These are phyloP conservation scores for Tetrapedia diversipes DNA, from an alignment of 2,888 invertebrate genomes.

Conservation along the genomic window DNA sequence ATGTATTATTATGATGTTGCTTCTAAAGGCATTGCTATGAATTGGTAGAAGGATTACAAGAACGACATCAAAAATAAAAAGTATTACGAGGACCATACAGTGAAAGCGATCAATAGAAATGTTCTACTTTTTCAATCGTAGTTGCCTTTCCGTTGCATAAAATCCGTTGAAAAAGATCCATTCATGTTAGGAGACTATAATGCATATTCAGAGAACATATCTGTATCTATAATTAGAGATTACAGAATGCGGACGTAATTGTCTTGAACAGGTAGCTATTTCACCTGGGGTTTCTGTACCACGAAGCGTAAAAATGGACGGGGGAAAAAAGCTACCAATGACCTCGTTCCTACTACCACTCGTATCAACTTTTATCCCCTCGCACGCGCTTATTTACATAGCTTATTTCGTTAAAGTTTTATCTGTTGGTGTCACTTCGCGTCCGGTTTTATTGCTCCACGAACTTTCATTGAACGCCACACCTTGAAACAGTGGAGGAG, in stretches of 20 bases:
- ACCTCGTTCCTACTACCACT: slow-evolving; percentile 40
- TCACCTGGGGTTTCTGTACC: slow-evolving; percentile 31
- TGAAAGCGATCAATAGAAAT: not conserved
- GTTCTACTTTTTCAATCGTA: not conserved
- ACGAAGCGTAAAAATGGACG: slow-evolving; percentile 34
- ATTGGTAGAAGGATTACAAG: not conserved
- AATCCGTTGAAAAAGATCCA: not conserved
- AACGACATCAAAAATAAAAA: not conserved
- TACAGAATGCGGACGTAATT: slow-evolving; percentile 39
- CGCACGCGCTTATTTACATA: slow-evolving; percentile 49
- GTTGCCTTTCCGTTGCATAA: not conserved
- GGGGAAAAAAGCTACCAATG: slow-evolving; percentile 49
- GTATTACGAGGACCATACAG: not conserved
- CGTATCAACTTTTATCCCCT: slow-evolving; percentile 43
- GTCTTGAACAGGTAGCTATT: slow-evolving; percentile 38
- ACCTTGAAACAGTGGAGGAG: not conserved
- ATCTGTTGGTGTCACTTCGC: slow-evolving; percentile 39
- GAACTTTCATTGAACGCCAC: slow-evolving; percentile 35
- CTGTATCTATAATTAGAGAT: slow-evolving; percentile 40
- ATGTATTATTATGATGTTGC: no score
- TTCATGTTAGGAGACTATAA: no score
- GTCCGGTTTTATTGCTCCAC: slow-evolving; percentile 38
- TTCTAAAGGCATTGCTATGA: no score
- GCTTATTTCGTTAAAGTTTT: slow-evolving; percentile 52
- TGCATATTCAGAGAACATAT: not conserved